phyloP scores from a whole-genome alignment of 2,888 invertebrate genomes.

The Meganola albula region DNA sequence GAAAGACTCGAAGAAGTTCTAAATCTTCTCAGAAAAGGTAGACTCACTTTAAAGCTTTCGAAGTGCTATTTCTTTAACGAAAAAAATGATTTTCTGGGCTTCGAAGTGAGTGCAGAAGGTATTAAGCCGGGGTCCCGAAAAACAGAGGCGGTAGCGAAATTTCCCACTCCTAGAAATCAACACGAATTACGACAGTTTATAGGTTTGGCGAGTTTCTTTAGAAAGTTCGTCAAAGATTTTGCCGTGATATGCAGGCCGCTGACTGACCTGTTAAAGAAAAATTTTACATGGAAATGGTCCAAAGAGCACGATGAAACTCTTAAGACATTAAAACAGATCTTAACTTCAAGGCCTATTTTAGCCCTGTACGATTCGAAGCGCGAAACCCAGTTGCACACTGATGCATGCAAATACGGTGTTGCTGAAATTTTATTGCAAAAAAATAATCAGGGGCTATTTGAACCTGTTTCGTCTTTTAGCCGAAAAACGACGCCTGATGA shows the following conservation, averaged over 20 bases:
- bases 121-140: background rate
- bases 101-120: conserved; percentile 1
- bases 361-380: conserved; percentile 25
- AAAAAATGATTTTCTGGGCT: conserved; percentile 2
- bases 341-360: conserved; percentile 30
- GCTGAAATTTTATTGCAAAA: conserved; percentile 36
- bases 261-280: conserved; percentile 1
- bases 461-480: conserved; percentile 15
- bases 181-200: conserved; percentile 7
- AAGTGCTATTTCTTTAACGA: background rate
- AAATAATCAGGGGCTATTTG: conserved; percentile 7
- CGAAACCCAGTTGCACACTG: conserved; percentile 37
- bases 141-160: background rate
- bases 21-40: conserved; percentile 6
- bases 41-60: conserved; percentile 19
- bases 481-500: too few species aligned
- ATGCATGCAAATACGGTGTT: conserved; percentile 34
- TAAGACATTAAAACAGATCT: conserved; percentile 17
- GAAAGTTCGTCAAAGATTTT: conserved; percentile 8
- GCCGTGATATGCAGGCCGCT: background rate
- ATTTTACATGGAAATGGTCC: background rate
- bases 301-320: conserved; percentile 25
- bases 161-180: conserved; percentile 1
- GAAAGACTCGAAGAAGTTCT: conserved; percentile 13
- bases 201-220: conserved; percentile 7